Base-by-base conservation (phyloP, 30 jellyfish, hydroid and myxozoan genomes). In the Cassiopea xamachana region DNA sequence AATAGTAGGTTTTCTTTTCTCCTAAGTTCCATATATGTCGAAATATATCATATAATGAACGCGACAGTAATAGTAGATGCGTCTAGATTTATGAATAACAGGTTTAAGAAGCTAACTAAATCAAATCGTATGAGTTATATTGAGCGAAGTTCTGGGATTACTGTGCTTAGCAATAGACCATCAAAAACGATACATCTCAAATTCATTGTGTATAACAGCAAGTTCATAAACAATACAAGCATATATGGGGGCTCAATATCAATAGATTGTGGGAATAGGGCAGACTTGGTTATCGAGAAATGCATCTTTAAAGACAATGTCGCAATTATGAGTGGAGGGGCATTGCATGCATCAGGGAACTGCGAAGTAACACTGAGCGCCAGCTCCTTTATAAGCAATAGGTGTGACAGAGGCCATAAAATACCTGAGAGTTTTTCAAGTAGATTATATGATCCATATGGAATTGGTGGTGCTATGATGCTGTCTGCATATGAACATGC, bases 391-490 rank as follows among this genome's bases (percentile, higher is more conserved):
- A 10, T 80, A 69, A 80, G 60, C 8, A 80, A 80, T 60, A 45
- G 46, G 10, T 58, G 89, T 18, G 14, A 43, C 48, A 16, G 48
- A 27, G 46, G 47, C 15, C 48, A 58, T 49, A 3, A 39, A 7
- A 9, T 5, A 47, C 74, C 74, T 9, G 14, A 14, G 14, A 60
- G 16, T 1, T 18, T 13, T 50, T 48, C 13, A n/a, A 8, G 2
- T 18, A 16, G 0, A 15, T 50, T 77, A 10, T 55, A 55, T 45
- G 77, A 46, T 15, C 67, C 71, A 4, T 46, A 59, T 55, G 89
- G 89, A 9, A 14, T 80, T 13, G 89, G 89, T 13, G 89, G 89
- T 1, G 89, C 89, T 10, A 17, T 80, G 7, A 10, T 14, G 73
- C 49, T 77, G 47, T 60, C 7, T 16, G 49, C n/a, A 14, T n/a